A percentile compares a stretch with the other conserved stretches of the same genome.
These are phyloP conservation scores for Helarctos malayanus DNA, from an alignment of 2,797 vertebrate species.

Conservation along the genomic window DNA sequence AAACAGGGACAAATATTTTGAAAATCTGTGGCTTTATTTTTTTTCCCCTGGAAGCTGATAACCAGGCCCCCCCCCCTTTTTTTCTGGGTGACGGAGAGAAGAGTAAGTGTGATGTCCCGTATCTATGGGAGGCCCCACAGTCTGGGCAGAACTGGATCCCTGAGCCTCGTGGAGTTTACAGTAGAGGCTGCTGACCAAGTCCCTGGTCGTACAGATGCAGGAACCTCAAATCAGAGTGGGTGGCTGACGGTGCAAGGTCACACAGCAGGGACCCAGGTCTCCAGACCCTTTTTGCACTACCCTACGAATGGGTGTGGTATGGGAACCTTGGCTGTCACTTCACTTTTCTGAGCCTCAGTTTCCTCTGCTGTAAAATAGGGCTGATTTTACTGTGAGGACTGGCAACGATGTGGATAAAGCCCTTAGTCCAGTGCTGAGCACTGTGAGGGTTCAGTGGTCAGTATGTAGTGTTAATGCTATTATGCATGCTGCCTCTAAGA, in stretches of 20 bases:
- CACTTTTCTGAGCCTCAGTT: slow-evolving; percentile 19
- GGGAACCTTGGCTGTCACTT: background rate
- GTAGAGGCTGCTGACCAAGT: background rate
- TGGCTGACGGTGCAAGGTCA: background rate
- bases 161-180: background rate
- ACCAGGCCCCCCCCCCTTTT: background rate
- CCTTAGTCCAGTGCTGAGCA: background rate
- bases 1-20: slow-evolving; percentile 62
- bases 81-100: background rate
- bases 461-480: background rate
- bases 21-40: slow-evolving; percentile 49
- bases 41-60: background rate
- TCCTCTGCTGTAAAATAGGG: slow-evolving; percentile 21
- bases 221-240: background rate
- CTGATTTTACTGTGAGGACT: slow-evolving; percentile 1
- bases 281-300: background rate
- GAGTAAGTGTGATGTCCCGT: background rate
- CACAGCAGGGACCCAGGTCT: background rate
- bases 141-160: background rate
- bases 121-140: background rate
- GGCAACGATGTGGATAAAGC: background rate
- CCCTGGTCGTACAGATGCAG: background rate
- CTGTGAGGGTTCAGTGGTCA: background rate
- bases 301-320: background rate
- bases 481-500: background rate